Evolutionary conservation across 2,888 invertebrate genomes (phyloP).

Genomic region (Endotricha flammealis): DNA sequence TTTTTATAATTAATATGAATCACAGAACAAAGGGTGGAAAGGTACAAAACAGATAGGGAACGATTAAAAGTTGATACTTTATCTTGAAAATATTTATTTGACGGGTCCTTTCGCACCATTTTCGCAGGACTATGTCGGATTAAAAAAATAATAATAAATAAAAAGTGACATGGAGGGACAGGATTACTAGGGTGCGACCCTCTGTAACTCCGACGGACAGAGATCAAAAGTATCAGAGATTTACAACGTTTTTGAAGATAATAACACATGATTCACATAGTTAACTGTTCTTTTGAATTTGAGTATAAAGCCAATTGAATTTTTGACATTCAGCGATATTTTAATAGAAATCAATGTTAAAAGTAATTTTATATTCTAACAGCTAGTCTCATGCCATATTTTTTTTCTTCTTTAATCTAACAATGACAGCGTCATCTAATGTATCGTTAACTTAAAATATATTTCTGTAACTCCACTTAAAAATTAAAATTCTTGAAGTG

Average conservation of each 20-base stretch:
- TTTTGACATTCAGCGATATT: too few species aligned
- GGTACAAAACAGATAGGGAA: conserved; percentile 4
- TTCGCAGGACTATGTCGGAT: conserved; percentile 24
- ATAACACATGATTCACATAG: not conserved
- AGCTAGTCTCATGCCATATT: too few species aligned
- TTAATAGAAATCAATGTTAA: too few species aligned
- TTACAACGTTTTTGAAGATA: conserved; percentile 18
- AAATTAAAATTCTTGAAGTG: too few species aligned
- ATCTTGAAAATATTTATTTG: conserved; percentile 14
- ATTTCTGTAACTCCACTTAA: too few species aligned
- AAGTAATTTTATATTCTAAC: too few species aligned
- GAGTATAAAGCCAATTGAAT: conserved; percentile 14
- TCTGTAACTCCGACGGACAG: conserved; percentile 23
- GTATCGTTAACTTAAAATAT: too few species aligned
- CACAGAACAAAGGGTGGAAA: conserved; percentile 5
- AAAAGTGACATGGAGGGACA: conserved; percentile 26
- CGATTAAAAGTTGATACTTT: conserved; percentile 15
- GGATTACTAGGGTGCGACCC: conserved; percentile 27
- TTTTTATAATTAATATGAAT: conserved; percentile 11
- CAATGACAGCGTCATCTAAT: too few species aligned
- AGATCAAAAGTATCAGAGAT: conserved; percentile 28
- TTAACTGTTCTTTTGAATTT: not conserved
- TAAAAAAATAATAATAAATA: conserved; percentile 40
- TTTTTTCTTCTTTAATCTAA: too few species aligned
- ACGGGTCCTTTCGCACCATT: conserved; percentile 8